Evolutionary conservation across 1,140 invertebrate genomes (phyloP).

Genomic region (Euwallacea fornicatus): DNA sequence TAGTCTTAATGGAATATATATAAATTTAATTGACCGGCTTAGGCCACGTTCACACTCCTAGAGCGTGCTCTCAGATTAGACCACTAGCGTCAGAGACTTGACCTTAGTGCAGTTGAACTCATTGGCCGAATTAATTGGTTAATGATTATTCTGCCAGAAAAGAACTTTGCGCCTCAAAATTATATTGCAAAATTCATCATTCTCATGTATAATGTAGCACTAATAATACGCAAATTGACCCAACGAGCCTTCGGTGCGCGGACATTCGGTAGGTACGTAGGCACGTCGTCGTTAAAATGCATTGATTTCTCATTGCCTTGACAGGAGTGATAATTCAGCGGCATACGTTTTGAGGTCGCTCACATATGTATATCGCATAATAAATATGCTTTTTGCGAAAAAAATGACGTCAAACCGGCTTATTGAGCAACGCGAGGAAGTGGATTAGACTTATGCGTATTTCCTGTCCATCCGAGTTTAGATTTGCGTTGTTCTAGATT

Average conservation of each 20-base stretch:
- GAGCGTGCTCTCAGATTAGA: conserved; percentile 10
- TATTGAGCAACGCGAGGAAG: conserved; percentile 22
- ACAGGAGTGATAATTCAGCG: conserved; percentile 16
- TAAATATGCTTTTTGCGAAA: conserved; percentile 23
- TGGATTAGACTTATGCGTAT: conserved; percentile 14
- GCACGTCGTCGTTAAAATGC: neutral
- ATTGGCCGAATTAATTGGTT: neutral
- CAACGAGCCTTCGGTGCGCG: too few relatives aligned
- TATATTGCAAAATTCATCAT: conserved; percentile 4
- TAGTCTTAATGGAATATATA: neutral
- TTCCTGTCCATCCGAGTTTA: conserved; percentile 11
- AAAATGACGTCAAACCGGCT: conserved; percentile 27
- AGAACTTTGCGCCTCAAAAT: neutral
- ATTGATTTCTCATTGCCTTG: conserved; percentile 27
- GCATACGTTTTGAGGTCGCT: conserved; percentile 24
- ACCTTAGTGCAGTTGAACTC: conserved; percentile 14
- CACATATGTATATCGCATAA: conserved; percentile 21
- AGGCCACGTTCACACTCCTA: conserved; percentile 5
- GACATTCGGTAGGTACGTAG: too few relatives aligned
- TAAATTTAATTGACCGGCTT: conserved; percentile 1
- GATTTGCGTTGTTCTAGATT: neutral
- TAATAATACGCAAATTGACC: neutral
- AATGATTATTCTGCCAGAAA: too few relatives aligned
- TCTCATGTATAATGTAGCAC: neutral
- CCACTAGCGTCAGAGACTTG: conserved; percentile 4